Percentiles rank a stretch among this genome's conserved stretches.
phyloP scores from a whole-genome alignment of 2,797 vertebrate species.

The Falco concolor region DNA sequence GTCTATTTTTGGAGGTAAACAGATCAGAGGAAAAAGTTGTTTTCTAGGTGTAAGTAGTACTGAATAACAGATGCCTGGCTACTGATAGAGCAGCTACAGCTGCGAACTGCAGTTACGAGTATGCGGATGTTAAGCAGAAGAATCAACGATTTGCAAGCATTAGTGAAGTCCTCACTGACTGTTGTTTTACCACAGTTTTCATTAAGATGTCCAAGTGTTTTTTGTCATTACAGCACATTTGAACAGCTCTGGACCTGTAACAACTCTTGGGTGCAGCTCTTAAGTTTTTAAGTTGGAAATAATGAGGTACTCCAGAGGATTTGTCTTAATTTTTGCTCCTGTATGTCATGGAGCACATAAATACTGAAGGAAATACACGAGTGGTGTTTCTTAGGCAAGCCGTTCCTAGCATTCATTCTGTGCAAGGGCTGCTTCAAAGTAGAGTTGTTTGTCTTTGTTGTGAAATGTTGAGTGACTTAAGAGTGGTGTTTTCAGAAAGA shows the following conservation, averaged over 20 bases:
- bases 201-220: too few relatives aligned
- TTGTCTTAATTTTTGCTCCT: background rate
- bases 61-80: background rate
- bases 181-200: background rate
- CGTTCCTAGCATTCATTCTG: rapidly evolving
- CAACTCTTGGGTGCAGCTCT: background rate
- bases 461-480: background rate
- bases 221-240: background rate
- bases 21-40: background rate
- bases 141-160: background rate
- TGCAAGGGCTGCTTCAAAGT: background rate
- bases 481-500: background rate
- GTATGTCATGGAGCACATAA: rapidly evolving
- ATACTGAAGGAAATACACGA: background rate
- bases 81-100: background rate
- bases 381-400: too few relatives aligned
- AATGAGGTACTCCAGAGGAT: too few relatives aligned
- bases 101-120: rapidly evolving
- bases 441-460: background rate
- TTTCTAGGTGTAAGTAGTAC: background rate
- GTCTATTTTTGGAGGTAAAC: background rate
- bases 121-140: background rate
- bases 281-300: background rate
- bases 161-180: background rate
- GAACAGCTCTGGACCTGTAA: background rate